These are phyloP conservation scores for Echiichthys vipera DNA, from an alignment of 2,797 vertebrate species.

Conservation along the genomic window DNA sequence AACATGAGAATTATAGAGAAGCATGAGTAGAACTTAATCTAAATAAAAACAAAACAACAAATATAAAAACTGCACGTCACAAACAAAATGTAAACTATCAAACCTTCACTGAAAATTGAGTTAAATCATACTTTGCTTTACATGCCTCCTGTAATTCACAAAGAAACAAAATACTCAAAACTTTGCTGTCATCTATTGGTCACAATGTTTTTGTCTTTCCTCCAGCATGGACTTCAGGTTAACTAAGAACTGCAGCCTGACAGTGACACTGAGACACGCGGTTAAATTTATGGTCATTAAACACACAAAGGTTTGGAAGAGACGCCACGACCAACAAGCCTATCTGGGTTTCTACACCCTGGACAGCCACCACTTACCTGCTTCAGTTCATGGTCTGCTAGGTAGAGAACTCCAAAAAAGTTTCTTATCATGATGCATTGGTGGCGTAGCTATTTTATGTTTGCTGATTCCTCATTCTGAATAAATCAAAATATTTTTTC, in stretches of 20 bases:
- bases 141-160: not conserved
- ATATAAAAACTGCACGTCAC: not conserved
- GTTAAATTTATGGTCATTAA: conserved; percentile 88
- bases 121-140: not conserved
- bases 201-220: conserved; percentile 26
- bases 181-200: not conserved
- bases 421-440: not conserved
- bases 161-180: not conserved
- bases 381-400: conserved; percentile 90
- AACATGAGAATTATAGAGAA: too few species aligned
- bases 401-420: conserved; percentile 75
- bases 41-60: conserved; percentile 1
- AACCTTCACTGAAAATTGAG: not conserved
- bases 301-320: conserved; percentile 89
- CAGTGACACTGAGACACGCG: conserved; percentile 84
- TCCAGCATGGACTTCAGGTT: conserved; percentile 87
- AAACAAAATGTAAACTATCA: not conserved
- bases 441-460: not conserved
- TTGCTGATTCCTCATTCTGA: not conserved
- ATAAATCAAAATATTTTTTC: not conserved
- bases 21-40: not conserved
- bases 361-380: conserved; percentile 87
- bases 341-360: conserved; percentile 93
- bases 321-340: conserved; percentile 84
- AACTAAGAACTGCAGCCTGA: conserved; percentile 85